Base-by-base conservation (phyloP, 2,113 vertebrate genomes). In the Atrichornis clamosus region DNA sequence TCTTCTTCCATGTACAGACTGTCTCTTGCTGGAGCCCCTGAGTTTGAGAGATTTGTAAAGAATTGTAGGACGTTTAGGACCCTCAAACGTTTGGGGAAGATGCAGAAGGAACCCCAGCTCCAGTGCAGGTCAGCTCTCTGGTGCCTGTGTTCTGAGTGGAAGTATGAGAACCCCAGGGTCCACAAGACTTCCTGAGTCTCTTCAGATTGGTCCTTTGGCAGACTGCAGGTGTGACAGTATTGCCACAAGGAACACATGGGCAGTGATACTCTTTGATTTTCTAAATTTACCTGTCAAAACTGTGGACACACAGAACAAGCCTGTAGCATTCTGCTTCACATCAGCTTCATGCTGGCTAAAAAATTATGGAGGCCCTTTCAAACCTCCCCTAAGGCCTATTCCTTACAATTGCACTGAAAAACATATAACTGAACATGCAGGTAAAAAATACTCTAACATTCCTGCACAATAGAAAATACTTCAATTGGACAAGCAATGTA, bases 101-200 rank as follows among this genome's bases (percentile, higher is more conserved):
- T 13, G 14, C 19, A 87, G 56, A 73, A 8, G 7, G 10, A 76
- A 17, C 4, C 7, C 11, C 35, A 55, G 6, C 14, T 56, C 8
- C 39, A 46, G 26, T 0, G 0, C 39, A 60, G 19, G 15, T 39
- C 35, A 44, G 9, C 2, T 15, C 41, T 81, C 46, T 8, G 0
- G 1, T 69, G 41, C 19, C 16, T 50, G 0, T 30, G 2, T 32
- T 80, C 41, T 77, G n/a, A 69, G 41, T 10, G 6, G 30, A 32
- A 16, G 26, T 50, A 62, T 2, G 2, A 59, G 35, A 59, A 58
- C n/a, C 35, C 4, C 41, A 60, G 32, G 21, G 15, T 64, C 10
- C 15, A 37, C 21, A 55, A 52, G 18, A 27, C 78, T 72, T 79
- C 53, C 75, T 52, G 11, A 60, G 35, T 35, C 58, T 86, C 35